These are phyloP conservation scores for Theonella swinhoei DNA, from an alignment of 37 sponge, comb jelly and placozoan genomes.

Conservation along the genomic window DNA sequence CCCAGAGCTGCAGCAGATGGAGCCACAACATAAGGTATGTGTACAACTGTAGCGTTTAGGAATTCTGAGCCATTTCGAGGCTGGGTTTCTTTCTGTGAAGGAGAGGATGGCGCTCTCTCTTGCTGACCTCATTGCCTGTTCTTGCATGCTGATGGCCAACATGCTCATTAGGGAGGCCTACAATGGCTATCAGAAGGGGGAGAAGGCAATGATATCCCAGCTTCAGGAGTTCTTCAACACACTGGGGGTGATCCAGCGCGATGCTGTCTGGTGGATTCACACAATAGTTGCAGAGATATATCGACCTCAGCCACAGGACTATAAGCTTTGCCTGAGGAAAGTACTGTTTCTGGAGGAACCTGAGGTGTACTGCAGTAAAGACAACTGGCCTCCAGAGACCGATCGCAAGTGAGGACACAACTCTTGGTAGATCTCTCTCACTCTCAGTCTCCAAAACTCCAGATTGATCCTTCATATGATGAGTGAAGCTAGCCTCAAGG, in stretches of 20 bases:
- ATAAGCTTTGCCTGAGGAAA: constrained; percentile 76
- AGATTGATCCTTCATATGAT: constrained; percentile 77
- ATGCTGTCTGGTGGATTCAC: constrained; percentile 85
- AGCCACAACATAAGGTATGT: constrained; percentile 57
- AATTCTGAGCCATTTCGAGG: background rate
- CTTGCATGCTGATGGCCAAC: constrained; percentile 69
- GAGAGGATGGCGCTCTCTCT: constrained; percentile 67
- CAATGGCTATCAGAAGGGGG: constrained; percentile 73
- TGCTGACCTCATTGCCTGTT: constrained; percentile 70
- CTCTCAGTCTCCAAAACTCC: too few species aligned
- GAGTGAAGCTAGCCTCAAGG: constrained; percentile 77
- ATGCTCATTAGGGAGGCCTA: constrained; percentile 73
- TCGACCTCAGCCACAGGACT: constrained; percentile 64
- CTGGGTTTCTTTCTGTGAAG: constrained; percentile 9
- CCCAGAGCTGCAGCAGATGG: constrained; percentile 37
- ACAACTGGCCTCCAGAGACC: constrained; percentile 91
- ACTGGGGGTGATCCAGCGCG: constrained; percentile 80
- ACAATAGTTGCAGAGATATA: constrained; percentile 60
- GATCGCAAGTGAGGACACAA: constrained; percentile 80
- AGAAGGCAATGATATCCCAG: constrained; percentile 60
- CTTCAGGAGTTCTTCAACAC: constrained; percentile 70
- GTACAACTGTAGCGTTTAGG: background rate
- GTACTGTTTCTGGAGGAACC: constrained; percentile 82
- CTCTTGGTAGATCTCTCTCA: too few species aligned
- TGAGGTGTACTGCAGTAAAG: constrained; percentile 76